Evolutionary conservation across 2,113 vertebrate genomes (phyloP), one percentile per base, ranked within the genome.

Genomic region (Gambusia holbrooki): DNA sequence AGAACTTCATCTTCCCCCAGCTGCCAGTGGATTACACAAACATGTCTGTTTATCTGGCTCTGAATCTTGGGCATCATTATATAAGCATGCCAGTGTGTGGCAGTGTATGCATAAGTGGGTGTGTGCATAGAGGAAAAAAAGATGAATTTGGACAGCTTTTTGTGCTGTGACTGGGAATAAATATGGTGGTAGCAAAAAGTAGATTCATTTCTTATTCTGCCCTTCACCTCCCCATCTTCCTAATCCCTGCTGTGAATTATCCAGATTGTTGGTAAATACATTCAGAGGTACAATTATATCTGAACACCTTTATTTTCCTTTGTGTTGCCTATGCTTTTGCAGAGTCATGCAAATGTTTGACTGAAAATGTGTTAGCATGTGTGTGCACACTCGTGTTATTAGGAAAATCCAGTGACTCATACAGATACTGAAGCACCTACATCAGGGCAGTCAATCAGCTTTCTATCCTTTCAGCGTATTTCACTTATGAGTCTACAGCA

Each of bases 1-100:
- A 77, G 64, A 83, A 77, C 54, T 71, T 64, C 58, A 27, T 68
- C 51, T 73, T 74, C 17, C 22, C 62, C 51, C 61, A 66, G 69
- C 73, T 71, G 69, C 63, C 69, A 80, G 66, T 32, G 73, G 62
- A 84, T 74, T 75, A 89, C 65, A 77, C 85, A 85, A 89, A 75
- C 80, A 84, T 6, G 71, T 81, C 70, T 63, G 79, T 82, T 89
- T 85, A 87, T 81, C 78, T 80, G 65, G 64, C 75, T 71, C 71
- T 80, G 76, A 73, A 84, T 92, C 77, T 84, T 75, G 11, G 71
- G 37, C 61, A 58, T 79, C 32, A 69, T 89, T 82, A 81, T 82
- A 76, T 79, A 90, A 83, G 74, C 60, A 17, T 42, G 60, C 64
- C 61, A 37, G 63, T 60, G 69, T 75, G 48, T 69, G 60, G 62